phyloP scores from a whole-genome alignment of 2,888 invertebrate genomes.

The Microplitis deprimator region DNA sequence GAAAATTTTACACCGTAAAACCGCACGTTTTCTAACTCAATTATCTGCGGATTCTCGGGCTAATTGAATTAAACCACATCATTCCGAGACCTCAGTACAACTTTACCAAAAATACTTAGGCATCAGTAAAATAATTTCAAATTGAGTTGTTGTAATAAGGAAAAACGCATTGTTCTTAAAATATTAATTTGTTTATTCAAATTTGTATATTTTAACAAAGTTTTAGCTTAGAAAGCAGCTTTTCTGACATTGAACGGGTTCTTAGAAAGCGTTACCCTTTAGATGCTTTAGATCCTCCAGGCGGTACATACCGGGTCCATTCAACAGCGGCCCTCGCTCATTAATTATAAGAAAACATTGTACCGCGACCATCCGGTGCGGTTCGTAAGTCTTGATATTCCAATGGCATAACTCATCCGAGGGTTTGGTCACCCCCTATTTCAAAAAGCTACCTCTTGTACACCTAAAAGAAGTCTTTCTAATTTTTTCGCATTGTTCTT shows the following conservation, averaged over 20 bases:
- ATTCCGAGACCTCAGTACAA: neutral
- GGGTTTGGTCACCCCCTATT: constrained; percentile 11
- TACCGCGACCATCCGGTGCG: constrained; percentile 52
- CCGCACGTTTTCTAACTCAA: constrained; percentile 61
- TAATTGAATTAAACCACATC: constrained; percentile 65
- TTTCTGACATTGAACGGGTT: constrained; percentile 47
- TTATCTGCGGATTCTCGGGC: constrained; percentile 68
- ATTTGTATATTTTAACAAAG: constrained; percentile 3
- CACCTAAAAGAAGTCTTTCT: neutral
- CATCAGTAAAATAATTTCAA: neutral
- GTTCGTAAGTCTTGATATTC: constrained; percentile 40
- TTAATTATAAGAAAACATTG: constrained; percentile 70
- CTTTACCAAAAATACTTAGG: neutral
- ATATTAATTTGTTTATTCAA: no score
- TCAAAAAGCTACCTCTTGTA: neutral
- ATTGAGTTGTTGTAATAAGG: neutral
- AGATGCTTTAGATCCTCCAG: constrained; percentile 61
- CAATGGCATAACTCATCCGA: constrained; percentile 41
- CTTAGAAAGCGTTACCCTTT: constrained; percentile 53
- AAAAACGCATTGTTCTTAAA: neutral
- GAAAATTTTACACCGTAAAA: neutral
- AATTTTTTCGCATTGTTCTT: neutral
- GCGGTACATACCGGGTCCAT: constrained; percentile 61
- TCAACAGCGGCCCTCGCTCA: constrained; percentile 60
- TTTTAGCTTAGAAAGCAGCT: constrained; percentile 3